phyloP scores from a whole-genome alignment of 2,888 invertebrate species.

The Trissonchulus sp. region DNA sequence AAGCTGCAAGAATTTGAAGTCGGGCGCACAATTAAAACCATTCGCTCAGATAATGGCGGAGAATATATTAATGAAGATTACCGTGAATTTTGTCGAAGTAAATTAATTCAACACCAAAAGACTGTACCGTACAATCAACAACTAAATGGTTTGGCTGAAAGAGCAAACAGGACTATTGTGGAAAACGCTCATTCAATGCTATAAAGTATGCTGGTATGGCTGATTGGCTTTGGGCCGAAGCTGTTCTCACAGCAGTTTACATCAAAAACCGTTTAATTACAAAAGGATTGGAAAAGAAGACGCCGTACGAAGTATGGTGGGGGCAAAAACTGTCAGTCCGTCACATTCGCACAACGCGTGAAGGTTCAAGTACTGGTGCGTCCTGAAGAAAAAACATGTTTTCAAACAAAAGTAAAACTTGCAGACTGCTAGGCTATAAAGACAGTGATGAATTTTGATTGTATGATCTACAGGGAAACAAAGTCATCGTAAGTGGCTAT shows the following conservation, averaged over 20 bases:
- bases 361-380: slow-evolving; percentile 33
- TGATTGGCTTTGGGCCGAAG: slow-evolving; percentile 38
- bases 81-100: slow-evolving; percentile 28
- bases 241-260: background rate
- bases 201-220: slow-evolving; percentile 32
- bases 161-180: slow-evolving; percentile 39
- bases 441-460: slow-evolving; percentile 32
- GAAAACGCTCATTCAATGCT: slow-evolving; percentile 38
- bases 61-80: slow-evolving; percentile 32
- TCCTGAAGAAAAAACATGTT: slow-evolving; percentile 28
- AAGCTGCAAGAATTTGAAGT: background rate
- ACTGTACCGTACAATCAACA: slow-evolving; percentile 36
- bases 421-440: slow-evolving; percentile 36
- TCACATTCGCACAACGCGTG: slow-evolving; percentile 36
- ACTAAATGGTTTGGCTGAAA: slow-evolving; percentile 28
- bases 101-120: slow-evolving; percentile 36
- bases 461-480: slow-evolving; percentile 7
- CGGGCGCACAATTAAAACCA: slow-evolving; percentile 24
- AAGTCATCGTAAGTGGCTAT: background rate
- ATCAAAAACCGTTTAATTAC: slow-evolving; percentile 35
- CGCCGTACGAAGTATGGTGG: slow-evolving; percentile 38
- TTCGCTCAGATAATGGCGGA: slow-evolving; percentile 25
- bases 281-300: slow-evolving; percentile 28
- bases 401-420: slow-evolving; percentile 29
- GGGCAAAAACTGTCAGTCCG: slow-evolving; percentile 30